Evolutionary conservation across 2,797 vertebrate genomes (phyloP).

Genomic region (Diplodus puntazzo): DNA sequence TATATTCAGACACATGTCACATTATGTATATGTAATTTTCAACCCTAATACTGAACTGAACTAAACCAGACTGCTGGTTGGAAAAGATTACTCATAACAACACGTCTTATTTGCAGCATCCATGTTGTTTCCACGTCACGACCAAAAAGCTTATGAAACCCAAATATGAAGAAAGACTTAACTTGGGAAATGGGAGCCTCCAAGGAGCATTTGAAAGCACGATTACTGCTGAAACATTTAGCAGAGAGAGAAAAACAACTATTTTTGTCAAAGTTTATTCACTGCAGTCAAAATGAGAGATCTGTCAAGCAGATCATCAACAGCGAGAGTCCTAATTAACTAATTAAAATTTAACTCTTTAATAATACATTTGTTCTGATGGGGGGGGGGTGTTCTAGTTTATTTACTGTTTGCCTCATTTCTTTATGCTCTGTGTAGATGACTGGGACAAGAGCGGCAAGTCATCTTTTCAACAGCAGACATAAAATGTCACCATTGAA

Average conservation of each 20-base stretch:
- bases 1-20: no score
- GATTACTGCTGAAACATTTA: slow-evolving; percentile 18
- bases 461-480: not conserved
- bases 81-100: no score
- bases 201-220: no score
- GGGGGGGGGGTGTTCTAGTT: not conserved
- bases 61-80: no score
- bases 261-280: slow-evolving; percentile 14
- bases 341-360: not conserved
- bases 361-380: slow-evolving; percentile 30
- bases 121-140: no score
- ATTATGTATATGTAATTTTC: no score
- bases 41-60: no score
- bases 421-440: not conserved
- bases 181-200: no score
- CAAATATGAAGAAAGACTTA: no score
- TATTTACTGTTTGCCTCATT: not conserved
- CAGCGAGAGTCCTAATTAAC: no score
- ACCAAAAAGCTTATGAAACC: no score
- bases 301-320: slow-evolving; percentile 3
- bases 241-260: not conserved
- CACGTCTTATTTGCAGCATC: no score
- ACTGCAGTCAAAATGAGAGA: not conserved
- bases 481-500: slow-evolving; percentile 20
- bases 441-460: not conserved